A percentile compares a stretch with the other conserved stretches of the same genome.
Evolutionary conservation across 2,888 invertebrate species (phyloP).

Genomic region (Deroplatys truncata): DNA sequence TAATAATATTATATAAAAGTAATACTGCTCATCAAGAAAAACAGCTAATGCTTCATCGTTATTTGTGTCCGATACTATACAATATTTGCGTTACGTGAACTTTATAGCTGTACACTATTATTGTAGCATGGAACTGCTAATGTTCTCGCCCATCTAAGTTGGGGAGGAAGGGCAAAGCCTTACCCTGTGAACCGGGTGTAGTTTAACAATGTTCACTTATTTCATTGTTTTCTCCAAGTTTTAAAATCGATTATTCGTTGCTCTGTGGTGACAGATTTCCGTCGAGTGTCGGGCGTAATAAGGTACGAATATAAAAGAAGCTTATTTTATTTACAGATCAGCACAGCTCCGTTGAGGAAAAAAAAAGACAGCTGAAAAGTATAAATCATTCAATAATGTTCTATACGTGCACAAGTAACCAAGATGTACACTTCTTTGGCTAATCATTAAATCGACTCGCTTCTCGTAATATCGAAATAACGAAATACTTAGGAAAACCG

Average conservation of each 20-base stretch:
- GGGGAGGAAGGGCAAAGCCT: background rate
- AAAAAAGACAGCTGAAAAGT: background rate
- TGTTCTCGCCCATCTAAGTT: background rate
- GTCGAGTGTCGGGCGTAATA: too few relatives aligned
- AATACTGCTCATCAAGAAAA: slow-evolving; percentile 10
- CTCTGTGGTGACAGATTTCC: background rate
- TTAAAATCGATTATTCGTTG: background rate
- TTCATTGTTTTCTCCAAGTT: background rate
- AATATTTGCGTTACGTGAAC: background rate
- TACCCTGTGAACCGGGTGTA: slow-evolving; percentile 15
- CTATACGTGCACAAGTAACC: background rate
- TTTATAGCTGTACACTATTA: background rate
- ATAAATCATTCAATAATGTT: background rate
- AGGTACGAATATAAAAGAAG: too few relatives aligned
- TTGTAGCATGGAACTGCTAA: background rate
- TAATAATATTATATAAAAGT: slow-evolving; percentile 12
- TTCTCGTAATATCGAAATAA: background rate
- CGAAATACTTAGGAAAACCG: too few relatives aligned
- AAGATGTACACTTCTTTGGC: background rate
- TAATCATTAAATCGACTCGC: background rate
- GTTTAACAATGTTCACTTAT: background rate
- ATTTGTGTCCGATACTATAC: background rate
- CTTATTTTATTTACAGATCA: too few relatives aligned
- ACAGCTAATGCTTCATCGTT: background rate
- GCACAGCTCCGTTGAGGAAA: background rate